Evolutionary conservation across 2,888 invertebrate species (phyloP).

Genomic region (Endomychus coccineus): DNA sequence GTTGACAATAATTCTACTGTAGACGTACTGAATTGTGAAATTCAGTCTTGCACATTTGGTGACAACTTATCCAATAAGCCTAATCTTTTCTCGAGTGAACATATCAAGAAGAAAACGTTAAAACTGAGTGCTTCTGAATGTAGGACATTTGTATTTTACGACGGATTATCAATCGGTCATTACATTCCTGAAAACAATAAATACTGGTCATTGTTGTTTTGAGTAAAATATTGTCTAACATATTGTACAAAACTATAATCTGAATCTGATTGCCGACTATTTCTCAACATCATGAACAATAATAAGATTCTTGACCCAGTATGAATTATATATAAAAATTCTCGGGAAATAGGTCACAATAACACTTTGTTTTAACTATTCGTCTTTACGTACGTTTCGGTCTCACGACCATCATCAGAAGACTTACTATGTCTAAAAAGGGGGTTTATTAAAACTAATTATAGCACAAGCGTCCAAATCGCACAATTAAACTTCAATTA

Average conservation of each 20-base stretch:
- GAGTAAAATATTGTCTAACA: slow-evolving; percentile 1
- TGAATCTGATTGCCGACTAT: slow-evolving; percentile 3
- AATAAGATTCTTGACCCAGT: too few relatives aligned
- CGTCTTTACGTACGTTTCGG: too few relatives aligned
- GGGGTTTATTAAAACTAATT: too few relatives aligned
- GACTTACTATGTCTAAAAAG: too few relatives aligned
- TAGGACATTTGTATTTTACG: slow-evolving; percentile 22
- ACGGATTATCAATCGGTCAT: slow-evolving; percentile 22
- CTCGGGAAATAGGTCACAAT: slow-evolving; percentile 13
- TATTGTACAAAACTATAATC: slow-evolving; percentile 2
- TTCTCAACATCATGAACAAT: slow-evolving; percentile 13
- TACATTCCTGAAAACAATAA: slow-evolving; percentile 16
- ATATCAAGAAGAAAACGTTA: slow-evolving; percentile 18
- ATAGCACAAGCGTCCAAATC: too few relatives aligned
- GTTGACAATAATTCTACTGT: slow-evolving; percentile 15
- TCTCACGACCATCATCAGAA: too few relatives aligned
- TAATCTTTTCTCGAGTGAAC: slow-evolving; percentile 19
- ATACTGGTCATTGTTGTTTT: slow-evolving; percentile 13
- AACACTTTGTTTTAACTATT: too few relatives aligned
- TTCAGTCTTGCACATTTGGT: slow-evolving; percentile 19
- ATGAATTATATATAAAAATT: slow-evolving; percentile 8
- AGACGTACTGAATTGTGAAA: slow-evolving; percentile 19
- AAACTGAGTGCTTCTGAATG: slow-evolving; percentile 26
- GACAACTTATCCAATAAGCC: slow-evolving; percentile 14
- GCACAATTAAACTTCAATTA: too few relatives aligned